These are phyloP conservation scores for Trachops cirrhosus DNA, from an alignment of 2,797 vertebrate species.

Conservation along the genomic window DNA sequence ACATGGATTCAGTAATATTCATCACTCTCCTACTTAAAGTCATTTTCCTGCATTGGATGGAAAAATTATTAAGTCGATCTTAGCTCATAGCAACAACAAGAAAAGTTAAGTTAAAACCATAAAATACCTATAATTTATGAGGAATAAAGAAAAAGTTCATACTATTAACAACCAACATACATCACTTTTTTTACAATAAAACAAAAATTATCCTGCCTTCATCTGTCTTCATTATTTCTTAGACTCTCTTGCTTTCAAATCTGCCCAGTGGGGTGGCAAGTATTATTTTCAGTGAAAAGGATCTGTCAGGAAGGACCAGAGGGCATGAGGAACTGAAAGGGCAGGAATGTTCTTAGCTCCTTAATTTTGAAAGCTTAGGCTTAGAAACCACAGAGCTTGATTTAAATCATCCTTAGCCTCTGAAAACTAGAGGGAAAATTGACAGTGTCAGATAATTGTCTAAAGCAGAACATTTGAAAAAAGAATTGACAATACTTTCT, in stretches of 20 bases:
- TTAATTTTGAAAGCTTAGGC: background rate
- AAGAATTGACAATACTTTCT: background rate
- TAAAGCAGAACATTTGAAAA: background rate
- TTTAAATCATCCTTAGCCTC: background rate
- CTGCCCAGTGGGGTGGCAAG: background rate
- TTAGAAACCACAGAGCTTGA: background rate
- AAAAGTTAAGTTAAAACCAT: background rate
- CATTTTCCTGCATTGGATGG: background rate
- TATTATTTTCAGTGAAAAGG: background rate
- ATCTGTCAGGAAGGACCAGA: background rate
- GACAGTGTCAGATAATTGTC: conserved; percentile 1
- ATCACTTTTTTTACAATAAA: background rate
- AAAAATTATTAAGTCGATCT: background rate
- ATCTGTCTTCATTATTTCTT: background rate
- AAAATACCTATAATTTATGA: background rate
- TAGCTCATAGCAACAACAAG: background rate
- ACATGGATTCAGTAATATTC: background rate
- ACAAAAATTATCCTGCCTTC: background rate
- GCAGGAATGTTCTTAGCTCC: background rate
- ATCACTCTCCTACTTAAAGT: background rate
- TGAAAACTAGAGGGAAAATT: background rate
- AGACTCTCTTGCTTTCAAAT: background rate
- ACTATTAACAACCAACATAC: background rate
- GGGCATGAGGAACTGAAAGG: background rate
- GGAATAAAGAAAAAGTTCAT: background rate